Conservation (phyloP, 2,113 vertebrate species). For the Rattus norvegicus region DNA sequence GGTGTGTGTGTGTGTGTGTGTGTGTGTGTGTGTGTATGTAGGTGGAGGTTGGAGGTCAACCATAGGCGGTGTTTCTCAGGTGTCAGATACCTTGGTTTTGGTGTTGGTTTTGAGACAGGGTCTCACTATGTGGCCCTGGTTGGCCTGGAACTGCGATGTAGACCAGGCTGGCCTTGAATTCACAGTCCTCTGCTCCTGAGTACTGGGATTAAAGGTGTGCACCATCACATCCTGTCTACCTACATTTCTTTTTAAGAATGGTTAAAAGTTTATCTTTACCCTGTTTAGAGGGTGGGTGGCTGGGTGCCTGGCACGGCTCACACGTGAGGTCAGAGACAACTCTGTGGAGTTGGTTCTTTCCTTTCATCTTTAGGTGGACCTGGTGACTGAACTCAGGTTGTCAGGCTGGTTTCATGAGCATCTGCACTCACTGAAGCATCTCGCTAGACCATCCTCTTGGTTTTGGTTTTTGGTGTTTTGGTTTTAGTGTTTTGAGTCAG, state of each 20-base stretch:
- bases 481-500: not conserved
- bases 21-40: not conserved
- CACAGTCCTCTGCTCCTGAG: not conserved
- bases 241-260: not conserved
- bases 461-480: not conserved
- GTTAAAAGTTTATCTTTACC: not conserved
- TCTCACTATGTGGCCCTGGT: not conserved
- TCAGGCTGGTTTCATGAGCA: not conserved
- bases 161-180: not conserved
- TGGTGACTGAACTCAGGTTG: not conserved
- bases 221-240: not conserved
- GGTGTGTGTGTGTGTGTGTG: not conserved
- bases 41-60: not conserved
- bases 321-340: not conserved
- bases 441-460: not conserved
- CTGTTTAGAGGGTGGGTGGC: not conserved
- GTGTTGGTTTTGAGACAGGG: not conserved
- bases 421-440: not conserved
- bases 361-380: not conserved
- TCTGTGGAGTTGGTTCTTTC: not conserved
- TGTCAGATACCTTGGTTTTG: no score
- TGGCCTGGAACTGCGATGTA: not conserved
- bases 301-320: not conserved
- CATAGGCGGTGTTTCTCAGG: not conserved
- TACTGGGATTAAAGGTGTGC: not conserved